Percentiles rank a stretch among this genome's conserved stretches.
Conservation (phyloP, 2,888 invertebrate genomes). For the Helleia helle region DNA sequence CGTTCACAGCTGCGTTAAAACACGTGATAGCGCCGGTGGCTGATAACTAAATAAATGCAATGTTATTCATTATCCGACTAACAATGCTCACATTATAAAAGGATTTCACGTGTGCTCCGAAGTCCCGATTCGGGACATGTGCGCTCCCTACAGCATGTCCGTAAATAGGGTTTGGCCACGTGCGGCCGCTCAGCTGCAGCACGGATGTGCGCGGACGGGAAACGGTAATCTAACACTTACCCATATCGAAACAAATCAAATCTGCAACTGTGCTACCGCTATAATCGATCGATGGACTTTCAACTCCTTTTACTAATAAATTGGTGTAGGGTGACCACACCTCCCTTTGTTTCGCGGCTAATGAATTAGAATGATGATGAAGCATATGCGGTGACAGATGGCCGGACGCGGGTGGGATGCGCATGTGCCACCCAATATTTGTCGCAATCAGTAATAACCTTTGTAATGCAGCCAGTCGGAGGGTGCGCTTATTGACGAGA, state of each 20-base stretch:
- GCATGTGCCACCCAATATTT: conserved; percentile 55
- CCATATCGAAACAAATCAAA: conserved; percentile 36
- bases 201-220: conserved; percentile 69
- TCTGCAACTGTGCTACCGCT: conserved; percentile 16
- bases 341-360: conserved; percentile 50
- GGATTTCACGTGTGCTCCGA: conserved; percentile 71
- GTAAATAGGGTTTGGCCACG: conserved; percentile 74
- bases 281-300: neutral
- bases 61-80: conserved; percentile 65
- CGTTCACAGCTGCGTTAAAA: conserved; percentile 68
- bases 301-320: conserved; percentile 16
- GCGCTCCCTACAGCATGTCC: conserved; percentile 67
- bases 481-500: conserved; percentile 18
- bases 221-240: conserved; percentile 66
- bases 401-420: conserved; percentile 57
- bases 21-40: conserved; percentile 68
- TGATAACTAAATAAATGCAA: conserved; percentile 73
- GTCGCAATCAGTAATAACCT: conserved; percentile 51
- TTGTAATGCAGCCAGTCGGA: conserved; percentile 28
- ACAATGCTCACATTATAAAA: conserved; percentile 70
- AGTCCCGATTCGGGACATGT: conserved; percentile 73
- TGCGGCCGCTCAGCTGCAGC: conserved; percentile 70
- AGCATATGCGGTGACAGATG: conserved; percentile 69
- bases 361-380: conserved; percentile 67
- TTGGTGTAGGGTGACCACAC: conserved; percentile 38